These are phyloP conservation scores for Cephus pygmeus DNA, from an alignment of 2,888 invertebrate species.

Conservation along the genomic window DNA sequence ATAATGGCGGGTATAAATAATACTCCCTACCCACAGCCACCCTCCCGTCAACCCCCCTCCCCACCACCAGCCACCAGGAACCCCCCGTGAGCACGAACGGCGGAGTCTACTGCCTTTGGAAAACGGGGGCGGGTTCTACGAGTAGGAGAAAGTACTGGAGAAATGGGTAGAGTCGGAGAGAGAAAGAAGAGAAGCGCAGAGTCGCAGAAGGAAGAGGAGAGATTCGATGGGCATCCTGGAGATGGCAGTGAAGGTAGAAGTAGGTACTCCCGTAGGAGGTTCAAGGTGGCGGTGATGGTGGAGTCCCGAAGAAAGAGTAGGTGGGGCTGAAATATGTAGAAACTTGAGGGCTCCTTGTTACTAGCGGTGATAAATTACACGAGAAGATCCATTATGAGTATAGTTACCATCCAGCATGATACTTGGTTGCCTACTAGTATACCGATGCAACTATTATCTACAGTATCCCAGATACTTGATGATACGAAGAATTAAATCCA, in stretches of 20 bases:
- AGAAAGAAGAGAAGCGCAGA: slow-evolving; percentile 26
- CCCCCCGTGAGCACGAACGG: neutral
- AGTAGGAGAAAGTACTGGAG: neutral
- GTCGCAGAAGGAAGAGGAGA: slow-evolving; percentile 31
- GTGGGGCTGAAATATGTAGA: slow-evolving; percentile 58
- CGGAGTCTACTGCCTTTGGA: neutral
- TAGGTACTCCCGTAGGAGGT: slow-evolving; percentile 1
- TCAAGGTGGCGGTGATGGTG: slow-evolving; percentile 20
- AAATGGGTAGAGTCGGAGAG: slow-evolving; percentile 5
- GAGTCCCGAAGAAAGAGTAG: slow-evolving; percentile 21
- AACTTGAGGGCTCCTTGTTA: slow-evolving; percentile 60
- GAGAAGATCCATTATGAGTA: slow-evolving; percentile 45
- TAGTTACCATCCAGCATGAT: neutral
- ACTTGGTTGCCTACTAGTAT: neutral
- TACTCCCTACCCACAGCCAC: slow-evolving; percentile 36
- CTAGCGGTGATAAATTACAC: slow-evolving; percentile 60
- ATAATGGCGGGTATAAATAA: slow-evolving; percentile 62
- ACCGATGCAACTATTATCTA: neutral
- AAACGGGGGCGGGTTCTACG: neutral
- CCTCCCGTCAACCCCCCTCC: neutral
- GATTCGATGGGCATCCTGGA: neutral
- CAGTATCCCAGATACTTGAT: neutral
- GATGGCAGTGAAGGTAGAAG: neutral
- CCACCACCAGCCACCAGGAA: neutral
- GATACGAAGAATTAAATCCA: neutral